These are phyloP conservation scores for Microctonus brassicae DNA, from an alignment of 2,888 invertebrate genomes.

Conservation along the genomic window DNA sequence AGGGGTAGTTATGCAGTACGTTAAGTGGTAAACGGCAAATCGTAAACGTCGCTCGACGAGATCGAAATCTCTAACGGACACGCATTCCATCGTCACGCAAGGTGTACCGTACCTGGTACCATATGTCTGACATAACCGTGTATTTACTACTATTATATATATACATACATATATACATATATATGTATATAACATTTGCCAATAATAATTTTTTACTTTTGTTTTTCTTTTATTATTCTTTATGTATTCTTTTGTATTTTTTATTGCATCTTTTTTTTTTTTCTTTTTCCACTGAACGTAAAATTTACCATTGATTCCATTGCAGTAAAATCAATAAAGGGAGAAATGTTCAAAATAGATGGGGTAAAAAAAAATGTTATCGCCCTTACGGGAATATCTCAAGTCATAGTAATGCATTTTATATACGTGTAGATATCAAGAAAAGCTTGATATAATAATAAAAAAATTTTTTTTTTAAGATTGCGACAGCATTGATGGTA, in stretches of 20 bases:
- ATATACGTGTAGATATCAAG: no score
- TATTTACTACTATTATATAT: conserved; percentile 55
- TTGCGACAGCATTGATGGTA: not conserved
- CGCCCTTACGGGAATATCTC: not conserved
- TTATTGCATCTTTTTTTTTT: not conserved
- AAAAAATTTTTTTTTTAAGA: not conserved
- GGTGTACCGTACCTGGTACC: conserved; percentile 56
- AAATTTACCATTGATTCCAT: not conserved
- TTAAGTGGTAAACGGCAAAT: conserved; percentile 50
- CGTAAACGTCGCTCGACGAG: conserved; percentile 48
- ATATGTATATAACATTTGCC: not conserved
- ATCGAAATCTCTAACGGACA: conserved; percentile 52
- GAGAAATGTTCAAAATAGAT: not conserved
- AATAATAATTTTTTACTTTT: conserved; percentile 9
- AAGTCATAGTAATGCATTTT: not conserved
- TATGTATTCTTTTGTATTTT: not conserved
- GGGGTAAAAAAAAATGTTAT: not conserved
- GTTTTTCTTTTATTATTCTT: not conserved
- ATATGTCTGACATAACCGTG: conserved; percentile 53
- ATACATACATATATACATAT: not conserved
- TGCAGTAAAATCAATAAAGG: not conserved
- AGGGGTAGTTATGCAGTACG: conserved; percentile 36
- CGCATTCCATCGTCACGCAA: conserved; percentile 56
- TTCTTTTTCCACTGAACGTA: not conserved
- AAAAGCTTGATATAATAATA: no score